These are phyloP conservation scores for Cheilinus undulatus DNA, from an alignment of 2,113 vertebrate genomes.

Conservation along the genomic window DNA sequence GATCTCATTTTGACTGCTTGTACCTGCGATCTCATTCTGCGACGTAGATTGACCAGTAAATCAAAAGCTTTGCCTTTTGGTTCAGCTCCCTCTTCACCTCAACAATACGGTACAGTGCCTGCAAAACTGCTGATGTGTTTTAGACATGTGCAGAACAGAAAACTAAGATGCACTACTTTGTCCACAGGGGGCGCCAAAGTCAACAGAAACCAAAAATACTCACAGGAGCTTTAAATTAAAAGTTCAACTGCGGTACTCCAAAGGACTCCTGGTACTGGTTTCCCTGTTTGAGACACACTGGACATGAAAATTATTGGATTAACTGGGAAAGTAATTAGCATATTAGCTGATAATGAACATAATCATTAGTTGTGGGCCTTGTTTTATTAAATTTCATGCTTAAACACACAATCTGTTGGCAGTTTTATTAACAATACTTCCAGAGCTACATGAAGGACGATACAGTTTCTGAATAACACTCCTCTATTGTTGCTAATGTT, in stretches of 20 bases:
- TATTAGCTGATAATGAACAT: not conserved
- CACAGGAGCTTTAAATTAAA: no score
- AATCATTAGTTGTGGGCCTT: not conserved
- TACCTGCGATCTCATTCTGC: no score
- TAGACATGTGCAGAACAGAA: no score
- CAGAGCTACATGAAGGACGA: slow-evolving; percentile 51
- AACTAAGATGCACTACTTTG: no score
- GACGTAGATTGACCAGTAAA: no score
- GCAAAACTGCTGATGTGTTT: no score
- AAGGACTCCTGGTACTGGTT: not conserved
- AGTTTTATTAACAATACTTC: slow-evolving; percentile 16
- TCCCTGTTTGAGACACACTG: not conserved
- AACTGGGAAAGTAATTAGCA: not conserved
- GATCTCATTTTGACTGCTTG: no score
- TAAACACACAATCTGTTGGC: slow-evolving; percentile 13
- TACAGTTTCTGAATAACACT: slow-evolving; percentile 47
- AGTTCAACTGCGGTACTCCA: not conserved
- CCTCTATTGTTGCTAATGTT: slow-evolving; percentile 61
- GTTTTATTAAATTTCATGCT: not conserved
- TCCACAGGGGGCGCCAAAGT: no score
- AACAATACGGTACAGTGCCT: no score
- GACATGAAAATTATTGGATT: not conserved
- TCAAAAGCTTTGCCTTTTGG: no score
- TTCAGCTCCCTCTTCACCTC: no score
- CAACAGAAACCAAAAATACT: no score